Conservation (phyloP, 2,797 vertebrate genomes). For the Chaunax sp. region DNA sequence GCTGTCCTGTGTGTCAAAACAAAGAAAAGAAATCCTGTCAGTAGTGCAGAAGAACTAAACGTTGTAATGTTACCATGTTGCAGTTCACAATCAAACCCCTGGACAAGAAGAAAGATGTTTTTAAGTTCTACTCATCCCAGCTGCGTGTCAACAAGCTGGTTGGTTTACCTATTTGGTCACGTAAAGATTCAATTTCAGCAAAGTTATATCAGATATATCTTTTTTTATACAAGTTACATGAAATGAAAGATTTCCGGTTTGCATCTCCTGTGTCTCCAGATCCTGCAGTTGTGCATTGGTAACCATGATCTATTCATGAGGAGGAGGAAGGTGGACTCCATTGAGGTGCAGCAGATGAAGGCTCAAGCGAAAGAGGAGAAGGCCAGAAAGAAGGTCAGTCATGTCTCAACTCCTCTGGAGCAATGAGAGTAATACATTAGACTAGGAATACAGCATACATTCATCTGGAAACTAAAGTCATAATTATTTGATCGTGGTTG, state of each 20-base stretch:
- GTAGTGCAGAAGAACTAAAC: neutral
- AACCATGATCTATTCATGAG: constrained; percentile 95
- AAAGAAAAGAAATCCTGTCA: neutral
- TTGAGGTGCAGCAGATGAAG: constrained; percentile 96
- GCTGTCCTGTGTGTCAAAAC: neutral
- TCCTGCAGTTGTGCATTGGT: constrained; percentile 92
- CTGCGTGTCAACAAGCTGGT: constrained; percentile 94
- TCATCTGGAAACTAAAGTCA: neutral
- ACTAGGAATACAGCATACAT: neutral
- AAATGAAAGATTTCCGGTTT: too few species aligned
- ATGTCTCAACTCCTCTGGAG: neutral
- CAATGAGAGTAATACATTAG: neutral
- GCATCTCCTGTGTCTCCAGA: constrained; percentile 69
- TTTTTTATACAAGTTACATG: too few species aligned
- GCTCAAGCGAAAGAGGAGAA: constrained; percentile 94
- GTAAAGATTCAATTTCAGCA: neutral
- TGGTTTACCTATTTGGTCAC: constrained; percentile 49
- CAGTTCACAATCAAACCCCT: constrained; percentile 94
- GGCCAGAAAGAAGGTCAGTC: constrained; percentile 91
- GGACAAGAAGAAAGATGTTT: constrained; percentile 94
- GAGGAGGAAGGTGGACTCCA: constrained; percentile 92
- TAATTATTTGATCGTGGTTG: neutral
- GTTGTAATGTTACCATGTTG: constrained; percentile 27
- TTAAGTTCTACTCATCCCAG: constrained; percentile 94
- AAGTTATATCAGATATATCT: neutral